Evolutionary conservation across 1,140 invertebrate genomes (phyloP).

Genomic region (Drosophila nikananu): DNA sequence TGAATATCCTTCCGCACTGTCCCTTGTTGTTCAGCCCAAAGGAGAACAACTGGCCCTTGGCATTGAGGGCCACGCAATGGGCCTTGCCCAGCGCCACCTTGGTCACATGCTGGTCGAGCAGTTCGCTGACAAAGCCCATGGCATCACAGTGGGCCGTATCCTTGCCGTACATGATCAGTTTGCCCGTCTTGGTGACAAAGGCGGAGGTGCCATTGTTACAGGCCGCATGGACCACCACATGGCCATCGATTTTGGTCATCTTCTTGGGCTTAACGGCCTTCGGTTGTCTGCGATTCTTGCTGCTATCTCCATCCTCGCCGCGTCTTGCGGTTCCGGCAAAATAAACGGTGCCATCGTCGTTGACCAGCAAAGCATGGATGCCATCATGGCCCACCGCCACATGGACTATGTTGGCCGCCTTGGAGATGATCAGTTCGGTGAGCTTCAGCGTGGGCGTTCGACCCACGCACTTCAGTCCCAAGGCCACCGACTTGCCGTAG

Average conservation of each 20-base stretch:
- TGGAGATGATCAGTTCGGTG: slow-evolving; percentile 91
- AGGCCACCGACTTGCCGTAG: slow-evolving; percentile 90
- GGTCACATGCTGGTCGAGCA: slow-evolving; percentile 93
- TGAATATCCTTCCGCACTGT: slow-evolving; percentile 97
- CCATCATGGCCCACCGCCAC: slow-evolving; percentile 97
- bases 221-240: slow-evolving; percentile 92
- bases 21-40: slow-evolving; percentile 99
- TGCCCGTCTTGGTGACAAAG: slow-evolving; percentile 94
- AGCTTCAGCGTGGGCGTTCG: slow-evolving; percentile 88
- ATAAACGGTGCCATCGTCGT: slow-evolving; percentile 95
- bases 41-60: slow-evolving; percentile 96
- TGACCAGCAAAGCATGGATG: slow-evolving; percentile 93
- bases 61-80: slow-evolving; percentile 95
- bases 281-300: slow-evolving; percentile 93
- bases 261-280: slow-evolving; percentile 97
- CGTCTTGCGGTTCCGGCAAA: slow-evolving; percentile 95
- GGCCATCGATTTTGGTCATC: slow-evolving; percentile 95
- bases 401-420: slow-evolving; percentile 91
- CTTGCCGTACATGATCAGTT: slow-evolving; percentile 97
- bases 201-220: slow-evolving; percentile 98
- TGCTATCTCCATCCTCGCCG: slow-evolving; percentile 97
- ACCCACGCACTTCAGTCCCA: slow-evolving; percentile 85
- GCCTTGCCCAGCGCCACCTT: slow-evolving; percentile 97
- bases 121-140: slow-evolving; percentile 88
- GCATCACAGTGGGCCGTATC: slow-evolving; percentile 95